Evolutionary conservation across 2,113 vertebrate species (phyloP).

Genomic region (Hypanus sabinus): DNA sequence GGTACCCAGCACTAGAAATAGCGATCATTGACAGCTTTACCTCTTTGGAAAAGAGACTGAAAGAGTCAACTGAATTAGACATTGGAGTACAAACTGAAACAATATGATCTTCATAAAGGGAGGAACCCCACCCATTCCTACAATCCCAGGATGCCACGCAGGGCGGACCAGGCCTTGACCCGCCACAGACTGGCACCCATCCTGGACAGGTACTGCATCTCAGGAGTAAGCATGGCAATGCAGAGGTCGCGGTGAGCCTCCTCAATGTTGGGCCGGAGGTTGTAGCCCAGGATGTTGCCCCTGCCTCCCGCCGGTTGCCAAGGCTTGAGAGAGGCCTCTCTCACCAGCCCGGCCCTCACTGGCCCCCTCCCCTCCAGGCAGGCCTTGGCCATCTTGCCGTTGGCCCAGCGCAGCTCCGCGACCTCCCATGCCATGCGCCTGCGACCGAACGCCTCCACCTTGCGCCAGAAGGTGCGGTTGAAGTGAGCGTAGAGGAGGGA

Average conservation of each 20-base stretch:
- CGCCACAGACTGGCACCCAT: conserved; percentile 23
- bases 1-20: no score
- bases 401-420: neutral
- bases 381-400: neutral
- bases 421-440: neutral
- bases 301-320: conserved; percentile 50
- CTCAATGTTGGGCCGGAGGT: neutral
- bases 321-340: neutral
- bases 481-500: conserved; percentile 29
- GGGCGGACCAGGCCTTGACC: neutral
- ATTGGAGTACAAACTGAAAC: no score
- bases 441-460: neutral
- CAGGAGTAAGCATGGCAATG: neutral
- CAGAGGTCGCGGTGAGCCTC: neutral
- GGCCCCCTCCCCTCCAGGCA: conserved; percentile 3
- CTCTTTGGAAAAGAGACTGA: no score
- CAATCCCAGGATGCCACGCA: neutral
- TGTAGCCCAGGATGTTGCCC: conserved; percentile 7
- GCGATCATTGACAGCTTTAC: no score
- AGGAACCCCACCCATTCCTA: neutral
- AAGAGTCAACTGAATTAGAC: no score
- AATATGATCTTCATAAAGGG: no score
- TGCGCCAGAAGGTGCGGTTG: conserved; percentile 31
- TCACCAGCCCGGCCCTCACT: neutral
- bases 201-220: conserved; percentile 30